phyloP scores from a whole-genome alignment of 2,888 invertebrate species.

The Magallana nippona region DNA sequence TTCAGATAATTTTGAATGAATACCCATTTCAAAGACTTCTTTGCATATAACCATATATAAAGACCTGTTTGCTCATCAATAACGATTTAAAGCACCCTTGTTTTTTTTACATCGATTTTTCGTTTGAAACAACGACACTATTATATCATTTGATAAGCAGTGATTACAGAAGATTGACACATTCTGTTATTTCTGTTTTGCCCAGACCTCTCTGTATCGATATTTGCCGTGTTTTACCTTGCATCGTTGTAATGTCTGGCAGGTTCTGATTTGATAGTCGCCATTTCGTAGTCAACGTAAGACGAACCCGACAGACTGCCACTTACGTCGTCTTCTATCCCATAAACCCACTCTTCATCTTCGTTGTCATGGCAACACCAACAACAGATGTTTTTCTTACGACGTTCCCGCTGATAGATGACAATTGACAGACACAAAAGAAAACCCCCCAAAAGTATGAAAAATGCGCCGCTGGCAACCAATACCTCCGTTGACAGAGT shows the following conservation, averaged over 20 bases:
- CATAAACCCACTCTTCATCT: neutral
- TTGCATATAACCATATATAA: no score
- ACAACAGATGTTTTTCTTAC: constrained; percentile 26
- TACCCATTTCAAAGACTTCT: no score
- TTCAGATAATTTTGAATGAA: no score
- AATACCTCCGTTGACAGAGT: neutral
- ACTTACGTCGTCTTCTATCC: neutral
- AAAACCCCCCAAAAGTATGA: constrained; percentile 18
- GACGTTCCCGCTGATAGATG: constrained; percentile 22
- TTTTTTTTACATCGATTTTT: no score
- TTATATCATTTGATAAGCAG: neutral
- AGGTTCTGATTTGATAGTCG: neutral
- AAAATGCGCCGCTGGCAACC: constrained; percentile 16
- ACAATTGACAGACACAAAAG: constrained; percentile 30
- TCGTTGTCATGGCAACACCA: constrained; percentile 6
- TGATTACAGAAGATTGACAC: neutral
- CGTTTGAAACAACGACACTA: neutral
- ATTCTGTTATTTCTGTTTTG: neutral
- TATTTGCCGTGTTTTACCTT: neutral
- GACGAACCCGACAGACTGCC: neutral
- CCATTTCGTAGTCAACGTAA: neutral
- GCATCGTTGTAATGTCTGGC: neutral
- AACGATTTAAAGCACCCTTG: no score
- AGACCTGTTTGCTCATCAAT: no score
- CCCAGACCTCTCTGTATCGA: neutral